Evolutionary conservation across 2,888 invertebrate genomes (phyloP), one percentile per base, ranked within the genome.

Genomic region (Aproaerema taeniolella): DNA sequence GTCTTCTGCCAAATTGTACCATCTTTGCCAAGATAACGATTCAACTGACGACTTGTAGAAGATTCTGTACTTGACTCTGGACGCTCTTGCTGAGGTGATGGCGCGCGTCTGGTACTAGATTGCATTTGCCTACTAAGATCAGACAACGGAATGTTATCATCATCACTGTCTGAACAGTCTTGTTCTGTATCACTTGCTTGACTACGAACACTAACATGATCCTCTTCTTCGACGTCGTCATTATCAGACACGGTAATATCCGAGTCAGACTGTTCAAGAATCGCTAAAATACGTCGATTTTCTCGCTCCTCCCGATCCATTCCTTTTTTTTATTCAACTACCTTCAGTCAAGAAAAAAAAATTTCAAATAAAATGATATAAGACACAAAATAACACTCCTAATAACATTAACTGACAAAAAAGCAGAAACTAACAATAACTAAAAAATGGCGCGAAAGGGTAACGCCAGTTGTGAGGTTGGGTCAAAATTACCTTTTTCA

Each of bases 1-100:
- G 13, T 26, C 25, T 38, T 42, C 11, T 38, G 36, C 15, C 45
- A 36, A 15, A 30, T 26, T 7, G 20, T 31, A 11, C 38, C 40
- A 16, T 16, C 25, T 32, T 31, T 31, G 13, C 16, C 15, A 10
- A 9, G 3, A 26, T 26, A 26, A 6, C 8, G 26, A n/a, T n/a
- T 26, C 8, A 26, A n/a, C 8, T 26, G n/a, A 6, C 6, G 5
- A n/a, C 26, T n/a, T 26, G 8, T 26, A 9, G n/a, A 26, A 26
- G 26, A 9, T 20, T 20, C 20, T 20, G 20, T 6, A 20, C 8
- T 8, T 6, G 20, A 20, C 8, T 6, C 20, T 20, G 20, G 8
- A 6, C 5, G 5, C 20, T 20, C 20, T 20, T n/a, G n/a, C n/a
- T n/a, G n/a, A n/a, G 8, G 20, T 20, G 8, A 20, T 6, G 8